Conservation (phyloP, 2,797 vertebrate species). For the Parauchenoglanis punctatus region DNA sequence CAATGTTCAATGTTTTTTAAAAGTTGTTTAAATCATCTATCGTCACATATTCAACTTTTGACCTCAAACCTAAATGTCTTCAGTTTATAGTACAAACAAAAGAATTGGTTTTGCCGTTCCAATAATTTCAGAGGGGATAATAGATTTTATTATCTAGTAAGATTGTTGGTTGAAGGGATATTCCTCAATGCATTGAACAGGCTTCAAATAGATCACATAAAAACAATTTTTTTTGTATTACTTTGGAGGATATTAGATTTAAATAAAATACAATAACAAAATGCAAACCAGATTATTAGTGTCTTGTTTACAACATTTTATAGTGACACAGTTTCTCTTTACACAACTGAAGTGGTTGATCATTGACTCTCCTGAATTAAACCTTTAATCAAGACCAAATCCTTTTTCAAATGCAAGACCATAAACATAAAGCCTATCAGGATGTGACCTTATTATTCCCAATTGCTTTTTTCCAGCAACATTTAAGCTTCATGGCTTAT, state of each 20-base stretch:
- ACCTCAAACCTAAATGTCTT: not conserved
- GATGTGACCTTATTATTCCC: slow-evolving; percentile 25
- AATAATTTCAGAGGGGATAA: not conserved
- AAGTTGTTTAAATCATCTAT: not conserved
- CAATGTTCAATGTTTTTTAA: no score
- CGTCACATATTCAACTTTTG: not conserved
- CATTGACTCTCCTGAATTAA: slow-evolving; percentile 11
- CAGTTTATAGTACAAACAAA: not conserved
- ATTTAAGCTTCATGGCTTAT: slow-evolving; percentile 13
- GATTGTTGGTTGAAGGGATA: not conserved
- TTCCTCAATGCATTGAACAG: not conserved
- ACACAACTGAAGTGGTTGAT: not conserved
- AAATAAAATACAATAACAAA: not conserved
- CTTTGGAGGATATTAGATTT: not conserved
- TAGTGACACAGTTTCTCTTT: not conserved
- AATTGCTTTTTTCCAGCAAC: slow-evolving; percentile 30
- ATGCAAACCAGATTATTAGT: slow-evolving; percentile 8
- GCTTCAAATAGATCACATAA: not conserved
- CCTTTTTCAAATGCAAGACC: slow-evolving; percentile 49
- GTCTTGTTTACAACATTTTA: slow-evolving; percentile 14
- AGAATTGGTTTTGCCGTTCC: not conserved
- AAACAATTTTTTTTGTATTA: no score
- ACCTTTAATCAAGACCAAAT: slow-evolving; percentile 54
- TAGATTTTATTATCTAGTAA: not conserved
- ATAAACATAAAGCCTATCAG: slow-evolving; percentile 32